Conservation (phyloP, 2,113 vertebrate species). For the Neolamprologus sp. region DNA sequence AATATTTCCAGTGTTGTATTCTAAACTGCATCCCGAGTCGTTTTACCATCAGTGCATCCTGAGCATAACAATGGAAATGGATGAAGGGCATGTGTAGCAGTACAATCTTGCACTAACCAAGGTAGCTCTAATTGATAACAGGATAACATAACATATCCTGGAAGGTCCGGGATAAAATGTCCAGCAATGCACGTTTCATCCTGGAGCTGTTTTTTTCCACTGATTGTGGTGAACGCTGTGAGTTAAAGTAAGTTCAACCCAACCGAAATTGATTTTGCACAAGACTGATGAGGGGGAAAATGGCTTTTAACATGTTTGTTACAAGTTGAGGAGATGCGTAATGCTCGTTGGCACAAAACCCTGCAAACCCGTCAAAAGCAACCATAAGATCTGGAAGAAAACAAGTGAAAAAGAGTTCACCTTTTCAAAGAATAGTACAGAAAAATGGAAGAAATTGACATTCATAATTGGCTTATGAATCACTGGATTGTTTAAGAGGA, state of each 20-base stretch:
- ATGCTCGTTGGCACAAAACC: neutral
- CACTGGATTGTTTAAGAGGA: neutral
- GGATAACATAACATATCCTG: neutral
- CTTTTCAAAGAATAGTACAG: neutral
- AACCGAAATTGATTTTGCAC: neutral
- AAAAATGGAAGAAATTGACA: neutral
- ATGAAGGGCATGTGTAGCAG: neutral
- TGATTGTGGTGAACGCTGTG: neutral
- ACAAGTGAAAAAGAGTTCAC: neutral
- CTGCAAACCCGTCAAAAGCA: neutral
- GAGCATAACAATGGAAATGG: neutral
- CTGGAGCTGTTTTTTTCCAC: neutral
- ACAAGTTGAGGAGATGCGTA: neutral
- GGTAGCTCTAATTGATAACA: neutral
- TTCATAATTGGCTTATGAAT: neutral
- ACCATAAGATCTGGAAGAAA: neutral
- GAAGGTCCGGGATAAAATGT: neutral
- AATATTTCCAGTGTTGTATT: neutral
- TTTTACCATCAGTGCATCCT: neutral
- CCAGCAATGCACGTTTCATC: neutral
- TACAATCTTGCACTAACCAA: neutral
- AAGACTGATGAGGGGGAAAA: neutral
- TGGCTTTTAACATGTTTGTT: neutral
- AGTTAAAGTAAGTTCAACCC: neutral
- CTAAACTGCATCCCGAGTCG: neutral